Base-by-base conservation (phyloP, 2,888 invertebrate species). In the Platerodrilus igneus region DNA sequence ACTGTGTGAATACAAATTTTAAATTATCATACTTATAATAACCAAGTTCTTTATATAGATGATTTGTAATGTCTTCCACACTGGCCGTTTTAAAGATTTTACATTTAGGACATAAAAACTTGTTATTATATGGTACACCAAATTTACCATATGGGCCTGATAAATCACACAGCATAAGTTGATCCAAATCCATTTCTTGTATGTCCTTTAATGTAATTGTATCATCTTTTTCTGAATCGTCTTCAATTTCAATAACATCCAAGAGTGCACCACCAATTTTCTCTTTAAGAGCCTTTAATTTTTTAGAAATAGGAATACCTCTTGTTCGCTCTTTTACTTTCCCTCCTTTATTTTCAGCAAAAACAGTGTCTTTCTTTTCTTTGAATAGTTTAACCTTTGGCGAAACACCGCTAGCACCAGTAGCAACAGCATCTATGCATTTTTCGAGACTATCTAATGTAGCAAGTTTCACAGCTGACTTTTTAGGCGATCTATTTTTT, bases 21-120 rank as follows among this genome's bases (percentile, higher is more conserved):
- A 9, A 9, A 13, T 13, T 22, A 11, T 44, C 53, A 52, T 43
- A 83, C 82, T 77, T 78, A 51, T 77, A 72, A 54, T 81, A 81
- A 30, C 78, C 73, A 15, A 83, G 66, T 55, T 85, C 84, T 53
- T 78, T 76, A 52, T 73, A 82, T 33, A 85, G 63, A 66, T 85
- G 85, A 20, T 75, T 75, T 34, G 75, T 72, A 69, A 85, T 78
- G n/a, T 76, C 74, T 3, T 74, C 71, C 13, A 71, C 69, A 14
- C 69, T 71, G 32, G 74, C 76, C 1, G 78, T 76, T 21, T 70
- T 72, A 47, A 78, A 78, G 13, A 69, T 66, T 13, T 68, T 68
- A 51, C 85, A 86, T 31, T 78, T 60, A 0, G 81, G 75, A 55
- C 85, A 85, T 36, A 69, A 71, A 53, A 71, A 80, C 39, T 70